phyloP scores from a whole-genome alignment of 2,888 invertebrate genomes.

The Ariolimax columbianus region DNA sequence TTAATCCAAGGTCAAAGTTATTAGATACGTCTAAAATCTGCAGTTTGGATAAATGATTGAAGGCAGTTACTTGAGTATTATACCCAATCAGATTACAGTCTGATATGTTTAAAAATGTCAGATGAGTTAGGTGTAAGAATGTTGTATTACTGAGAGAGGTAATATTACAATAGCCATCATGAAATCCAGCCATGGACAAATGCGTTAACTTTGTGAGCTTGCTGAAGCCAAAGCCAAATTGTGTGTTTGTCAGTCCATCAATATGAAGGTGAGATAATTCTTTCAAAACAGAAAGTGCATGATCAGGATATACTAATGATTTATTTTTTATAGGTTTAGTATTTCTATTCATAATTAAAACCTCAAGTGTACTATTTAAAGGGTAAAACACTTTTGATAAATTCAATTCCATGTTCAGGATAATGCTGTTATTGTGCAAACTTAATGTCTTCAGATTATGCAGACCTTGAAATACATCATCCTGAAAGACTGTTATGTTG shows the following conservation, averaged over 20 bases:
- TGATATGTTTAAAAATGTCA: constrained; percentile 37
- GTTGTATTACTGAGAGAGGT: not conserved
- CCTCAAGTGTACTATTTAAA: constrained; percentile 1
- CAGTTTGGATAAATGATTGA: constrained; percentile 18
- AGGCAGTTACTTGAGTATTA: not conserved
- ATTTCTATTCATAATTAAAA: constrained; percentile 28
- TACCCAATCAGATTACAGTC: constrained; percentile 36
- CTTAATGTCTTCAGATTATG: not conserved
- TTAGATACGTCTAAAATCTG: constrained; percentile 32
- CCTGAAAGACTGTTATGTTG: constrained; percentile 26
- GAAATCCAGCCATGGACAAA: constrained; percentile 16
- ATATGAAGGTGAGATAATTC: constrained; percentile 28
- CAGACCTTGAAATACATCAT: constrained; percentile 30
- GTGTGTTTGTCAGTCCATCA: constrained; percentile 32
- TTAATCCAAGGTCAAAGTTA: constrained; percentile 43
- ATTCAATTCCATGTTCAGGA: not conserved
- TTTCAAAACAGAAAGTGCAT: constrained; percentile 35
- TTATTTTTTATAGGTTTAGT: not conserved
- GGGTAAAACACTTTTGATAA: constrained; percentile 24
- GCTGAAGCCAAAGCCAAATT: not conserved
- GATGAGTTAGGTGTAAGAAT: constrained; percentile 11
- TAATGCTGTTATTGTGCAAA: constrained; percentile 30
- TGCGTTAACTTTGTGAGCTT: constrained; percentile 19
- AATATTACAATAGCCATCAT: constrained; percentile 34
- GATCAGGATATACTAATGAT: constrained; percentile 29